phyloP scores from a whole-genome alignment of 2,113 vertebrate genomes.

The Neodontobutis hainanensis region DNA sequence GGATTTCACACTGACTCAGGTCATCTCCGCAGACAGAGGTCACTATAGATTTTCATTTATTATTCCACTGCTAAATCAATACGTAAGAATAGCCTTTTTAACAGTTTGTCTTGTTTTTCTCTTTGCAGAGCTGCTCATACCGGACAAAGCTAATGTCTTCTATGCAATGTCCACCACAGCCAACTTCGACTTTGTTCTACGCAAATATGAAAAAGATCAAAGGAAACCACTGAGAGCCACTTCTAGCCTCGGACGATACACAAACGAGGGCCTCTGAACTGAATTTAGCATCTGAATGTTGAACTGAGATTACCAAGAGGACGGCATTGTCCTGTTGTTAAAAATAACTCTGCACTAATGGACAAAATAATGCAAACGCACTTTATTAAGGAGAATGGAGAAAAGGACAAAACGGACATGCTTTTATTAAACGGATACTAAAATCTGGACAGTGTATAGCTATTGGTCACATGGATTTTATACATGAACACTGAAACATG shows the following conservation, averaged over 20 bases:
- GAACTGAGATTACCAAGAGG: neutral
- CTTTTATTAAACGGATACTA: neutral
- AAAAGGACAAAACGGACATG: neutral
- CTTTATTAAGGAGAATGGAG: conserved; percentile 43
- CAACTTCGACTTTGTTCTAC: conserved; percentile 83
- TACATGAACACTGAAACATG: conserved; percentile 8
- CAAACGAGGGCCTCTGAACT: conserved; percentile 36
- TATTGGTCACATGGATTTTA: neutral
- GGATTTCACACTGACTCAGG: conserved; percentile 83
- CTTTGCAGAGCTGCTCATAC: conserved; percentile 83
- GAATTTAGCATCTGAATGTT: neutral
- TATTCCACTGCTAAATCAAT: neutral
- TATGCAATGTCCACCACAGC: conserved; percentile 85
- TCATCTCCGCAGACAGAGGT: conserved; percentile 82
- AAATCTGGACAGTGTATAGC: neutral
- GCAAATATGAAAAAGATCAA: conserved; percentile 54
- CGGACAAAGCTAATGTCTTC: conserved; percentile 87
- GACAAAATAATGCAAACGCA: conserved; percentile 37
- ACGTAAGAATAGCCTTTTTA: neutral
- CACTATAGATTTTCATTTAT: conserved; percentile 30
- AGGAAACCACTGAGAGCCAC: conserved; percentile 59
- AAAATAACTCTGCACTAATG: neutral
- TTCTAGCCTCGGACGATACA: conserved; percentile 45
- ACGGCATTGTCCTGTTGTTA: neutral
- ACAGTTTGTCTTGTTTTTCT: neutral